A percentile compares a stretch with the other conserved stretches of the same genome.
Evolutionary conservation across 2,113 vertebrate species (phyloP).

Genomic region (Todiramphus saurophagus): DNA sequence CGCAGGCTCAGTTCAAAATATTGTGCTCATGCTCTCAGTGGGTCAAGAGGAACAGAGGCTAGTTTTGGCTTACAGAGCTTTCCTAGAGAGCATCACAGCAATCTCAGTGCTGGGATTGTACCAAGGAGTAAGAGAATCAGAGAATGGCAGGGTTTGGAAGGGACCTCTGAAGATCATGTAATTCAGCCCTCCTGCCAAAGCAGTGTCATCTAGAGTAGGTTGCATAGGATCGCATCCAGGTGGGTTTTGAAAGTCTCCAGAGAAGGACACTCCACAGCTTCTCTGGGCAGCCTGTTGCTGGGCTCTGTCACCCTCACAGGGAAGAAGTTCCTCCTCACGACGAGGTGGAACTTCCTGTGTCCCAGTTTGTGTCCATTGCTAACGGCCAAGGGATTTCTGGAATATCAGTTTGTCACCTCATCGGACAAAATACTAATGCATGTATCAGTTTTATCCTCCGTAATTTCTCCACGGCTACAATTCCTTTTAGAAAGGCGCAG

Average conservation of each 20-base stretch:
- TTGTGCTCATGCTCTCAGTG: background rate
- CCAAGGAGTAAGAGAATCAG: background rate
- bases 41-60: background rate
- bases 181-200: background rate
- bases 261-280: background rate
- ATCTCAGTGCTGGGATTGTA: background rate
- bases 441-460: background rate
- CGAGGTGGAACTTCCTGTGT: background rate
- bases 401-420: background rate
- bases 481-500: background rate
- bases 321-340: background rate
- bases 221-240: background rate
- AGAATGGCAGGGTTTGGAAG: background rate
- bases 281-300: background rate
- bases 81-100: background rate
- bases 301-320: background rate
- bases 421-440: background rate
- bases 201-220: background rate
- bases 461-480: background rate
- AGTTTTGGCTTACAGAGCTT: background rate
- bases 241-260: background rate
- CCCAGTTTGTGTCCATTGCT: background rate
- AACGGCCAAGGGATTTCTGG: background rate
- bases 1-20: background rate
- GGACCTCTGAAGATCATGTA: background rate